Base-by-base conservation (phyloP, 2,797 vertebrate species). In the Peromyscus attwateri region DNA sequence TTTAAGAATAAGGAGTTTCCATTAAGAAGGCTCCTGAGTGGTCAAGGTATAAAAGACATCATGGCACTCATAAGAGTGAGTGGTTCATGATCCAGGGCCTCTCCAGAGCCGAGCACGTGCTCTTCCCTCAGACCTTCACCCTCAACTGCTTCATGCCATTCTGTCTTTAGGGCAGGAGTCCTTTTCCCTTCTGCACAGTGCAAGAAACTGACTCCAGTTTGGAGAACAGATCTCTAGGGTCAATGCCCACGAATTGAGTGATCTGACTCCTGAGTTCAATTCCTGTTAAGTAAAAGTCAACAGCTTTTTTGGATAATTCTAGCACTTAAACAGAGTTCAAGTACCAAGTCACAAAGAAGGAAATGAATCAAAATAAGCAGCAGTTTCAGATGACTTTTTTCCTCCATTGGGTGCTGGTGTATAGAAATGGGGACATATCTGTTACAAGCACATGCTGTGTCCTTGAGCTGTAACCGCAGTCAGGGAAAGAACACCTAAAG, bases 341-440 rank as follows among this genome's bases (percentile, higher is more conserved):
- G 3, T 29, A 94, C 84, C 29, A 88, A 62, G 8, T 92, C 94
- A 95, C 52, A 93, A 94, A 83, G 31, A 94, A 93, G 77, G 87
- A 60, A 92, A 11, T 64, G 34, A 90, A 82, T 82, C 25, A 23
- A 91, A 70, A 52, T 89, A 80, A 70, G 23, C 60, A 66, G 2
- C 55, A 64, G 29, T 92, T 87, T 81, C 49, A 31, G 68, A 87
- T 13, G 91, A 76, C 10, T 68, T 64, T 29, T 68, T 40, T 23
- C 19, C 16, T 37, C 11, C 23, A 31, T 11, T 60, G 40, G 17
- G 57, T 68, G 23, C 37, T 77, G 8, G 25, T 71, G 52, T 10
- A 55, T 10, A 55, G 46, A 83, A 83, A 25, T 25, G 29, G 21
- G 49, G 37, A 3, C 49, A 9, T 1, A 31, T n/a, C 31, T 52